Evolutionary conservation across 2,888 invertebrate genomes (phyloP).

Genomic region (Doris montereyensis): DNA sequence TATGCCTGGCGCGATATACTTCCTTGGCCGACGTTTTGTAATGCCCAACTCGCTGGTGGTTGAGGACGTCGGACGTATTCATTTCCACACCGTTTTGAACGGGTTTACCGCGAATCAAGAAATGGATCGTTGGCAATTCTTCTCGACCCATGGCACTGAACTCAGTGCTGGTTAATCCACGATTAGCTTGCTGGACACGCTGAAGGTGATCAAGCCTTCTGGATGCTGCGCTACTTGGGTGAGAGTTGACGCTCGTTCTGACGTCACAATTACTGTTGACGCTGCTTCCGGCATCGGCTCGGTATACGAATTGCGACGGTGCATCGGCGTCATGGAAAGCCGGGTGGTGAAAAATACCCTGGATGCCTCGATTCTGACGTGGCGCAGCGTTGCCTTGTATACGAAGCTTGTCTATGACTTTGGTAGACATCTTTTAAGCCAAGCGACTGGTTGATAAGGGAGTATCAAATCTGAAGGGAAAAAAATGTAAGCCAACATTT

Average conservation of each 20-base stretch:
- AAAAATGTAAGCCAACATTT: no score
- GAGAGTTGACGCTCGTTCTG: background rate
- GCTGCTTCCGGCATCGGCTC: background rate
- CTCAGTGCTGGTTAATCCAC: constrained; percentile 39
- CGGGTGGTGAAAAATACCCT: background rate
- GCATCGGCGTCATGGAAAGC: background rate
- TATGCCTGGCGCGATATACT: constrained; percentile 21
- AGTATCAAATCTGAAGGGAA: no score
- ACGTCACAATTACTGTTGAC: background rate
- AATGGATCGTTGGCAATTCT: constrained; percentile 18
- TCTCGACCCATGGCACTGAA: background rate
- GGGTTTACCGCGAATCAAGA: constrained; percentile 40
- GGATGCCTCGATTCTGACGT: background rate
- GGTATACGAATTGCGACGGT: background rate
- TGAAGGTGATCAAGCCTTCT: constrained; percentile 36
- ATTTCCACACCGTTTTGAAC: constrained; percentile 12
- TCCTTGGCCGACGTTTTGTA: constrained; percentile 26
- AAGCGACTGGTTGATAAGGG: no score
- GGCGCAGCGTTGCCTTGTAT: constrained; percentile 36
- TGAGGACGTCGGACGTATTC: background rate
- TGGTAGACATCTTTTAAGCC: no score
- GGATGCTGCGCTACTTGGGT: constrained; percentile 28
- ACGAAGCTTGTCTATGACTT: constrained; percentile 36
- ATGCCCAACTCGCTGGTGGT: constrained; percentile 20
- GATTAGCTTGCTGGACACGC: constrained; percentile 40